These are phyloP conservation scores for Campoletis sonorensis DNA, from an alignment of 1,140 invertebrate species.

Conservation along the genomic window DNA sequence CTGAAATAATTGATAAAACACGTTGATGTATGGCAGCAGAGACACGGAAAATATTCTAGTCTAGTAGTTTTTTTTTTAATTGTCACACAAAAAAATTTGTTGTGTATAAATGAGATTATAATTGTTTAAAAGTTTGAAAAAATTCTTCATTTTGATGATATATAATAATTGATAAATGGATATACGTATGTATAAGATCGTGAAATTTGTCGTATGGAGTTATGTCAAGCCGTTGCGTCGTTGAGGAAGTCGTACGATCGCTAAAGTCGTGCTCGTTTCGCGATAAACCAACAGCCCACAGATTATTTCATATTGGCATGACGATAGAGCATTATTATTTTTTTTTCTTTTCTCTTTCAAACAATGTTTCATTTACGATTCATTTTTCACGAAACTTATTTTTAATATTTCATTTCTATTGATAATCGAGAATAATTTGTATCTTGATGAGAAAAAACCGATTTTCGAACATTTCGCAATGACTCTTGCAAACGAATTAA, in stretches of 20 bases:
- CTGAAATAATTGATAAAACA: slow-evolving; percentile 28
- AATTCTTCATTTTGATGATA: not conserved
- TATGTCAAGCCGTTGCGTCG: not conserved
- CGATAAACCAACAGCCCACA: not conserved
- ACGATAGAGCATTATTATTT: not conserved
- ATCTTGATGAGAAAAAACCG: not conserved
- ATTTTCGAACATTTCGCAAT: not conserved
- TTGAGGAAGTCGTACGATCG: slow-evolving; percentile 13
- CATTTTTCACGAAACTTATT: not conserved
- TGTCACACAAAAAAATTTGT: slow-evolving; percentile 36
- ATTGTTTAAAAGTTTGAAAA: not conserved
- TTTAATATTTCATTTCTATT: no score
- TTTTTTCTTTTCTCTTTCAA: no score
- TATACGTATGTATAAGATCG: not conserved
- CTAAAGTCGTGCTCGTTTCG: slow-evolving; percentile 14
- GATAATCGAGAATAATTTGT: not conserved
- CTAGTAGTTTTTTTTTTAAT: slow-evolving; percentile 45
- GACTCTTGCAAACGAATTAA: slow-evolving; percentile 30
- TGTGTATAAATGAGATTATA: not conserved
- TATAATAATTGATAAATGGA: not conserved
- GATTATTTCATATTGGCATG: not conserved
- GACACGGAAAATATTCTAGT: slow-evolving; percentile 46
- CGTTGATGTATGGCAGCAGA: slow-evolving; percentile 63
- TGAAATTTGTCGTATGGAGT: not conserved
- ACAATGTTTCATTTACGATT: not conserved